Base-by-base conservation (phyloP, 2,888 invertebrate species). In the Apotomis betuletana region DNA sequence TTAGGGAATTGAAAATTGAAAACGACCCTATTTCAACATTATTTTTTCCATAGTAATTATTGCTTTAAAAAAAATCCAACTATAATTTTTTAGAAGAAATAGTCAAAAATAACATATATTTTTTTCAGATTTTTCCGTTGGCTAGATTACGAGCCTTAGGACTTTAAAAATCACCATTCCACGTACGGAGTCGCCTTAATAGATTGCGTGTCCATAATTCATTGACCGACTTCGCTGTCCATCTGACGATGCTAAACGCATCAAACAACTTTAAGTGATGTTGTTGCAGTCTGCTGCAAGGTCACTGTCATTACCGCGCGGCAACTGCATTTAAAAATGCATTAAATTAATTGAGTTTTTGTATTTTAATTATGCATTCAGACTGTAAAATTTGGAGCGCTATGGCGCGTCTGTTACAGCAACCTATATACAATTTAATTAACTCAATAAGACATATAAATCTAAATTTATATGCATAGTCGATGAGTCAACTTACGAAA, bases 401-500 rank as follows among this genome's bases (percentile, higher is more conserved):
- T 49, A 12, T 46, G 36, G 36, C 13, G 13, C 8, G 13, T 15
- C 13, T 41, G 13, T 59, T 13, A 44, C 13, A 36, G n/a, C 12
- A 36, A 57, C 38, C 41, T 6, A 36, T n/a, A 44, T 60, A 49
- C 0, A 60, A 44, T 44, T 38, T 52, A 9, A 52, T 62, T n/a
- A 8, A 0, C 36, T 52, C 13, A n/a, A 62, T 52, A n/a, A n/a
- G 49, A 60, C 12, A 46, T 46, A 52, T 15, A 36, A n/a, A 41
- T 59, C 10, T 15, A 15, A 41, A 67, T 59, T 15, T 4, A 69
- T 62, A 62, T 58, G 71, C 59, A 60, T 51, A 64, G 41, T 38
- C 55, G 55, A 67, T 75, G 68, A 68, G 52, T 65, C 68, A 79
- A 87, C 87, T 87, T 83, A 87, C 86, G 73, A 80, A 75, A 69